These are phyloP conservation scores for Ceratosolen solmsi DNA, from an alignment of 1,140 invertebrate species.

Conservation along the genomic window DNA sequence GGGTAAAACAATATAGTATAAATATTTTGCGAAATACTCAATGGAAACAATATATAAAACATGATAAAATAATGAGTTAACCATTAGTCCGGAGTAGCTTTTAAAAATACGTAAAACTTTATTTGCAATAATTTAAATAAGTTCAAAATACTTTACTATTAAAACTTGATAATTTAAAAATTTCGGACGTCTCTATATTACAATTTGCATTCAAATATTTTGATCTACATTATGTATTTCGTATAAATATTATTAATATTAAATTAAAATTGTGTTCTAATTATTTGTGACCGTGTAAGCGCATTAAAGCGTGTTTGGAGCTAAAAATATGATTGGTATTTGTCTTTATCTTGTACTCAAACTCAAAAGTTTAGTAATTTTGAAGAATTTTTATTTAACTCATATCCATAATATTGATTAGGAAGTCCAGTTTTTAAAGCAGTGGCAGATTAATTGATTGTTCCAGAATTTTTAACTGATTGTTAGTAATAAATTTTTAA, in stretches of 20 bases:
- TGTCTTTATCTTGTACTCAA: neutral
- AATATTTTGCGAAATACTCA: neutral
- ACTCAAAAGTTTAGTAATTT: slow-evolving; percentile 1
- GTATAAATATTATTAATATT: too few relatives aligned
- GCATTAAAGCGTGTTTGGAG: too few relatives aligned
- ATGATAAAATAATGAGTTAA: neutral
- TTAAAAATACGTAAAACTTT: neutral
- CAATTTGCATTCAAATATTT: too few relatives aligned
- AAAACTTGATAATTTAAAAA: too few relatives aligned
- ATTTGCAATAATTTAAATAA: too few relatives aligned
- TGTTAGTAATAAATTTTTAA: neutral
- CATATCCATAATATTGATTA: neutral
- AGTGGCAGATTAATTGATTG: slow-evolving; percentile 13
- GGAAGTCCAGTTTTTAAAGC: neutral
- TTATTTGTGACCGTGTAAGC: too few relatives aligned
- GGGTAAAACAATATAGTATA: neutral
- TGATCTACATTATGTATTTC: too few relatives aligned
- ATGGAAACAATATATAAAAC: neutral
- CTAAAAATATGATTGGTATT: too few relatives aligned
- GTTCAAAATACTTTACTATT: too few relatives aligned
- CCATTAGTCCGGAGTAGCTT: neutral
- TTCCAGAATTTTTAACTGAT: slow-evolving; percentile 13
- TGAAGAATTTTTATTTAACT: neutral
- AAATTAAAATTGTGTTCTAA: too few relatives aligned
- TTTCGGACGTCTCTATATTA: too few relatives aligned